A percentile compares a stretch with the other conserved stretches of the same genome.
phyloP scores from a whole-genome alignment of 2,888 invertebrate species.

The Quadriops clusia region DNA sequence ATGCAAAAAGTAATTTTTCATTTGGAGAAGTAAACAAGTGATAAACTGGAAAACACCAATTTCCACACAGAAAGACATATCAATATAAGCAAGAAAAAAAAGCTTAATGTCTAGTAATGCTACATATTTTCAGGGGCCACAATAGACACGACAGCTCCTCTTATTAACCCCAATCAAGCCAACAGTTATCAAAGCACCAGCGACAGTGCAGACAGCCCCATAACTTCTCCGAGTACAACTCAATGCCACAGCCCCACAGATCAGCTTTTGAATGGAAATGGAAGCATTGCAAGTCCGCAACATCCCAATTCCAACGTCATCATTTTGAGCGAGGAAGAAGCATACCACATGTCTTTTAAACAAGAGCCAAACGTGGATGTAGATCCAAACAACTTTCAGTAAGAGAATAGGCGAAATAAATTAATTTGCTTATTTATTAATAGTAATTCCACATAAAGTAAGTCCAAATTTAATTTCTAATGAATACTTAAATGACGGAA shows the following conservation, averaged over 20 bases:
- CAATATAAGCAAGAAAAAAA: too few species aligned
- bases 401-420: too few species aligned
- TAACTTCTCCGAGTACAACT: conserved; percentile 37
- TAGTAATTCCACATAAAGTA: too few species aligned
- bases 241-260: conserved; percentile 35
- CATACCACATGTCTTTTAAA: conserved; percentile 37
- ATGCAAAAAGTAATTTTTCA: too few species aligned
- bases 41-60: too few species aligned
- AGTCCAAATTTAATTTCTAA: too few species aligned
- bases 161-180: conserved; percentile 29
- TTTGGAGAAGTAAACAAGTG: too few species aligned
- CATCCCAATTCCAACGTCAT: conserved; percentile 30
- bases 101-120: too few species aligned
- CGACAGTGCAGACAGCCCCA: conserved; percentile 44
- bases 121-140: conserved; percentile 39
- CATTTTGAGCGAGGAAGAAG: conserved; percentile 38
- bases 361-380: conserved; percentile 42
- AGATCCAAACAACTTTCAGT: too few species aligned
- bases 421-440: too few species aligned
- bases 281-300: conserved; percentile 33
- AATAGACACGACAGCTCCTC: conserved; percentile 33
- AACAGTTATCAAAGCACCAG: conserved; percentile 44
- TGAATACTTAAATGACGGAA: too few species aligned
- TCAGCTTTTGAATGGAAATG: conserved; percentile 34
- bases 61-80: too few species aligned